Conservation (phyloP, 2,113 vertebrate species). For the Paradoxurus hermaphroditus region DNA sequence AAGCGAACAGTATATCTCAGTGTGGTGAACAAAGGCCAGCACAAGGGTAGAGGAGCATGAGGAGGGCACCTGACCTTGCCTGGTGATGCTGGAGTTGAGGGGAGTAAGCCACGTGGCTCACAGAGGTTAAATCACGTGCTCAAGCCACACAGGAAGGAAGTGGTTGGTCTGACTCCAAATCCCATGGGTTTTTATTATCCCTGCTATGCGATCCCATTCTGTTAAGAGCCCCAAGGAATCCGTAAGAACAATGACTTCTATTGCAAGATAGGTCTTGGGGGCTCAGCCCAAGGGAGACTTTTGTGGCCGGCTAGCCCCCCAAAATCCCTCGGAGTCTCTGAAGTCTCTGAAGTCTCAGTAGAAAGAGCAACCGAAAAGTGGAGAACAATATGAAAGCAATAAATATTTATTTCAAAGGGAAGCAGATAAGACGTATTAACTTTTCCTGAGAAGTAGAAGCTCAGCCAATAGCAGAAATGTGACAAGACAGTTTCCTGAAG, state of each 20-base stretch:
- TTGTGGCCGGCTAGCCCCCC: not conserved
- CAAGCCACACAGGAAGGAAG: not conserved
- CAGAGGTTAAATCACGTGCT: not conserved
- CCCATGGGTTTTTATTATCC: not conserved
- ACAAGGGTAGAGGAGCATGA: no score
- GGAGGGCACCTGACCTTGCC: not conserved
- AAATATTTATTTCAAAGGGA: not conserved
- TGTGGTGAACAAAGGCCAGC: not conserved
- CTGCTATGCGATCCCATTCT: not conserved
- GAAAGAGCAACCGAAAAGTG: not conserved
- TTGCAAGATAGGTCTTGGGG: not conserved
- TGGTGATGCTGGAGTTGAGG: not conserved
- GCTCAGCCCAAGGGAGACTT: not conserved
- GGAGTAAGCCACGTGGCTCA: not conserved
- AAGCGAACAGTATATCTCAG: not conserved
- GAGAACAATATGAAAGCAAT: not conserved
- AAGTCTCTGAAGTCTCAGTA: not conserved
- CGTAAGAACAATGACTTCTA: not conserved
- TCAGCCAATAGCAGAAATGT: not conserved
- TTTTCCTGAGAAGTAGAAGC: not conserved
- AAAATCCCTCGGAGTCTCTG: not conserved
- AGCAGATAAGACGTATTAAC: not conserved
- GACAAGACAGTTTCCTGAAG: not conserved
- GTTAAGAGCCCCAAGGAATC: not conserved
- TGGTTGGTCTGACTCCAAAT: not conserved